A percentile compares a stretch with the other conserved stretches of the same genome.
Conservation (phyloP, 92 coral and sea anemone species). For the Porites divaricata region DNA sequence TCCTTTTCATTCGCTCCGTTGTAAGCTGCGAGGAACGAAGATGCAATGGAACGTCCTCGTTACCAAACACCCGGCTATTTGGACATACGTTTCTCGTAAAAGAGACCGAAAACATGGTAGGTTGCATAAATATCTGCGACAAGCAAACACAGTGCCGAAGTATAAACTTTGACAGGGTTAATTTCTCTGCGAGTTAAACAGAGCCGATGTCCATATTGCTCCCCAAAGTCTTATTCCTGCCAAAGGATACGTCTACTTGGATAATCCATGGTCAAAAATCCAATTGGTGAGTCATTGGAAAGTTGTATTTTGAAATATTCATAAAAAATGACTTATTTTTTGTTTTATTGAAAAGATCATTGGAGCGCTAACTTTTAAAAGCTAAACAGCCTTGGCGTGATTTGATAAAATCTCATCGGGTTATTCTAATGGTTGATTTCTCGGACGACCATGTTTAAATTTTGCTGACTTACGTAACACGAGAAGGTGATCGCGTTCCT, state of each 20-base stretch:
- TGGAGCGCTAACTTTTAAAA: too few species aligned
- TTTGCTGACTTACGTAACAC: too few species aligned
- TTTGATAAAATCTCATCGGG: too few species aligned
- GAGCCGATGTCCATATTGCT: slow-evolving; percentile 24
- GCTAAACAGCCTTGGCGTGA: too few species aligned
- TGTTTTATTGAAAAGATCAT: too few species aligned
- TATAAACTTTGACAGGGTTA: neutral
- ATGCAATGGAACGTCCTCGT: slow-evolving; percentile 15
- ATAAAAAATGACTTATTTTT: too few species aligned
- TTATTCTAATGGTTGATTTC: too few species aligned
- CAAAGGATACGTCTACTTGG: slow-evolving; percentile 2
- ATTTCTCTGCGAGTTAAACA: slow-evolving; percentile 7
- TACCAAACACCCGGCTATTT: neutral
- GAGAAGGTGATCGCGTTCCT: too few species aligned
- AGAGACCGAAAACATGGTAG: neutral
- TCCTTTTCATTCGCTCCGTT: neutral
- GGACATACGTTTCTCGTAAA: neutral
- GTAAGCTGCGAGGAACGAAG: neutral
- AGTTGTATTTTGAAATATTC: neutral
- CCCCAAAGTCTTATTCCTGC: neutral
- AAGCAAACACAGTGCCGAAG: neutral
- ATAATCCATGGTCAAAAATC: slow-evolving; percentile 18
- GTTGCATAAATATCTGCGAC: neutral
- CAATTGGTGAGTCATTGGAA: neutral
- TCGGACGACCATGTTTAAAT: too few species aligned